Percentiles rank a stretch among this genome's conserved stretches.
Evolutionary conservation across 2,888 invertebrate species (phyloP).

Genomic region (Bimastos eiseni): DNA sequence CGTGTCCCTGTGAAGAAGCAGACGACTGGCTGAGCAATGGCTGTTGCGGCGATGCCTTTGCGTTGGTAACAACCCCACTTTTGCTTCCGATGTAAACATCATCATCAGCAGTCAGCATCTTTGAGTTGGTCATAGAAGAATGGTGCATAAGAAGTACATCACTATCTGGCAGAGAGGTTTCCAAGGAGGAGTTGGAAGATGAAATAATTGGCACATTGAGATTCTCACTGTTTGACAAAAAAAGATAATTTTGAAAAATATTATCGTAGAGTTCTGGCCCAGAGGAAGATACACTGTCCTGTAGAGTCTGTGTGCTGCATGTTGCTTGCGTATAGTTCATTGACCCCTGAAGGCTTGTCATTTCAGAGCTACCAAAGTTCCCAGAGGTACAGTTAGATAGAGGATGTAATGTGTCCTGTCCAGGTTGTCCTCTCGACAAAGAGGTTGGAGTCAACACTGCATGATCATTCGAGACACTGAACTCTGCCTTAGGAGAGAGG

Average conservation of each 20-base stretch:
- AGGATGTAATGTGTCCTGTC: background rate
- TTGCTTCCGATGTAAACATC: background rate
- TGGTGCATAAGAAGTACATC: background rate
- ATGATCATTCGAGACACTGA: background rate
- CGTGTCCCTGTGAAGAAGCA: background rate
- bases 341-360: background rate
- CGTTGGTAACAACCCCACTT: background rate
- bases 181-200: background rate
- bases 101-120: background rate
- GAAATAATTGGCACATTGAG: constrained; percentile 6
- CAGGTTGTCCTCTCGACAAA: background rate
- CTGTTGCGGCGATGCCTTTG: background rate
- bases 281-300: background rate
- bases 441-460: background rate
- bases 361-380: constrained; percentile 1
- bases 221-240: constrained; percentile 13
- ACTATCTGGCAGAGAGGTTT: background rate
- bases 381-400: background rate
- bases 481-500: background rate
- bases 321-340: background rate
- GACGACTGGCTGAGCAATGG: background rate
- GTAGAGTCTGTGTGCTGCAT: background rate
- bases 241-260: background rate
- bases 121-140: background rate
- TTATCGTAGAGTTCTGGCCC: background rate